phyloP scores from a whole-genome alignment of 2,888 invertebrate species.

The Nipponacmea schrenckii region DNA sequence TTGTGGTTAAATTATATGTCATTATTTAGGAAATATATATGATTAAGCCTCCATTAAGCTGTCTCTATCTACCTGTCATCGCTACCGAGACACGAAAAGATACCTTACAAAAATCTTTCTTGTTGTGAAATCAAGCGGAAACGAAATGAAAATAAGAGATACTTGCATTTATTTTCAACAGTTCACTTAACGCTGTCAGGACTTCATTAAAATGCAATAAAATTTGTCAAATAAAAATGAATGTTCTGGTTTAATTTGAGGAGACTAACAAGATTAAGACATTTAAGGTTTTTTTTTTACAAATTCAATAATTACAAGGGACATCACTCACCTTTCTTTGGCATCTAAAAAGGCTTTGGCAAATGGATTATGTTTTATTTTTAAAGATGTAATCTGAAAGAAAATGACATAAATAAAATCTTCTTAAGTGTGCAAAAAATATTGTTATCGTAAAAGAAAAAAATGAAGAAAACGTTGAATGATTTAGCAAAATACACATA shows the following conservation, averaged over 20 bases:
- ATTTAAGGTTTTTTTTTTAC: too few relatives aligned
- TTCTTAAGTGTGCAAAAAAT: too few relatives aligned
- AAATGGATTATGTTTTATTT: conserved; percentile 97
- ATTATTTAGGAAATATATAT: conserved; percentile 7
- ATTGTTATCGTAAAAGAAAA: too few relatives aligned
- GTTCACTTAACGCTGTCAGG: too few relatives aligned
- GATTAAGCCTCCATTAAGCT: conserved; percentile 4
- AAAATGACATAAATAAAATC: conserved; percentile 19
- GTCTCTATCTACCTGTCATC: neutral
- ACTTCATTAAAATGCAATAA: too few relatives aligned
- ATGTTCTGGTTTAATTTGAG: conserved; percentile 18
- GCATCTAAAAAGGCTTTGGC: conserved; percentile 98
- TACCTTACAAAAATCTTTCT: neutral
- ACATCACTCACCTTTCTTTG: conserved; percentile 74
- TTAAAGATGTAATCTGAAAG: conserved; percentile 83
- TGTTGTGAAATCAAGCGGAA: neutral
- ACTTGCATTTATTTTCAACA: neutral
- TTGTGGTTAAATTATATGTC: neutral
- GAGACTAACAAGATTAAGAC: neutral
- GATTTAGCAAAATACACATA: too few relatives aligned
- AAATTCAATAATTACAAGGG: too few relatives aligned
- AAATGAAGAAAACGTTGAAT: too few relatives aligned
- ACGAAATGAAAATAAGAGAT: neutral
- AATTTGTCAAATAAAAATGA: neutral
- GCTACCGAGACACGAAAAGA: neutral